These are phyloP conservation scores for Lasiommata megera DNA, from an alignment of 2,888 invertebrate species.

Conservation along the genomic window DNA sequence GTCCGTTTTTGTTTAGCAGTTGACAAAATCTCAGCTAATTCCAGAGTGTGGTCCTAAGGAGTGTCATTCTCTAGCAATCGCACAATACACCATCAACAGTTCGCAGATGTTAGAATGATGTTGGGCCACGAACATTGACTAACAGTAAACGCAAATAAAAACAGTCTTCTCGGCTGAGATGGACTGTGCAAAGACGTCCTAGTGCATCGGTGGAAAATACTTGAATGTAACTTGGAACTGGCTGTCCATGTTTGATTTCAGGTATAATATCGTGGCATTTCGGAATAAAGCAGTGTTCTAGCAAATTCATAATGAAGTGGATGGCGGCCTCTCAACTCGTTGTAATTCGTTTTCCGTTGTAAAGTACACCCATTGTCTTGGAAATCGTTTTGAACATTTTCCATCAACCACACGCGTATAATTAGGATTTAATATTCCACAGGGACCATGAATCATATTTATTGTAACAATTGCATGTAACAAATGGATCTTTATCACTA, in stretches of 20 bases:
- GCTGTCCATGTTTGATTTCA: slow-evolving; percentile 37
- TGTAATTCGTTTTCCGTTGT: slow-evolving; percentile 26
- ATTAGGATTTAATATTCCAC: background rate
- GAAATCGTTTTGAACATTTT: background rate
- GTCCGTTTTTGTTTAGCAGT: slow-evolving; percentile 34
- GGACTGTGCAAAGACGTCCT: slow-evolving; percentile 47
- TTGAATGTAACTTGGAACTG: slow-evolving; percentile 35
- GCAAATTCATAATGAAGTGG: slow-evolving; percentile 36
- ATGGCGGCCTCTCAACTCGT: slow-evolving; percentile 33
- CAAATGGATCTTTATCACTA: background rate
- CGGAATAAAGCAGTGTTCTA: slow-evolving; percentile 33
- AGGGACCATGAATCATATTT: background rate
- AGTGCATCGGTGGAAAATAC: slow-evolving; percentile 45
- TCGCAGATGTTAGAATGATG: slow-evolving; percentile 33
- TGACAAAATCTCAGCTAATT: slow-evolving; percentile 34
- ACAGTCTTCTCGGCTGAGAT: slow-evolving; percentile 42
- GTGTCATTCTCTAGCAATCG: slow-evolving; percentile 35
- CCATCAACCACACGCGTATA: background rate
- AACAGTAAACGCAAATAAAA: slow-evolving; percentile 45
- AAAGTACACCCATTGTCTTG: slow-evolving; percentile 29
- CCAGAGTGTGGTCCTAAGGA: slow-evolving; percentile 36
- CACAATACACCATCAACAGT: slow-evolving; percentile 38
- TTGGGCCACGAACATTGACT: slow-evolving; percentile 44
- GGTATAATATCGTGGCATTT: slow-evolving; percentile 37
- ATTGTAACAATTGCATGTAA: background rate